These are phyloP conservation scores for Channa maculata DNA, from an alignment of 2,113 vertebrate species.

Conservation along the genomic window DNA sequence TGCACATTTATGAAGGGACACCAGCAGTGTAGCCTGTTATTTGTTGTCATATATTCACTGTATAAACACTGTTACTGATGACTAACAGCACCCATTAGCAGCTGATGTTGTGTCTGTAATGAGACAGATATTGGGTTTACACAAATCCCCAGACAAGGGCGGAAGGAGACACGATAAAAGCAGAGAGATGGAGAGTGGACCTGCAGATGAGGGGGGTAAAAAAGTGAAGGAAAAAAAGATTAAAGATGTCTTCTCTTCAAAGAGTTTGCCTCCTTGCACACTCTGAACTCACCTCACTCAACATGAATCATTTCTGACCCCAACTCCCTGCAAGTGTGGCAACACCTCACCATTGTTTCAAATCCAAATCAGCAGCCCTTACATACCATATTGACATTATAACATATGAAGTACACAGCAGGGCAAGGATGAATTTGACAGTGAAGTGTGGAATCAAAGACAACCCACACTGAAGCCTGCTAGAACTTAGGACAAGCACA, in stretches of 20 bases:
- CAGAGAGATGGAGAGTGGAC: not conserved
- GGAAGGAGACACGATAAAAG: constrained; percentile 13
- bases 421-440: not conserved
- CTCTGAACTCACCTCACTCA: constrained; percentile 11
- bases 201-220: not conserved
- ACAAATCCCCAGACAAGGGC: not conserved
- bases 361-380: not conserved
- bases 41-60: not conserved
- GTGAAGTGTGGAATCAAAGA: constrained; percentile 28
- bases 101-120: constrained; percentile 22
- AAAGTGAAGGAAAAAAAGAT: constrained; percentile 24
- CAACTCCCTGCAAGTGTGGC: not conserved
- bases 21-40: constrained; percentile 5
- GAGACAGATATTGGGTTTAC: constrained; percentile 32
- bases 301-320: constrained; percentile 17
- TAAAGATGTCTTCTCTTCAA: constrained; percentile 50
- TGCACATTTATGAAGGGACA: not conserved
- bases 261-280: constrained; percentile 27
- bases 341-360: constrained; percentile 24
- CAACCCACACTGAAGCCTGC: not conserved
- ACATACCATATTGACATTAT: not conserved
- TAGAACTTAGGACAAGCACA: constrained; percentile 1
- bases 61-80: constrained; percentile 10
- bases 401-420: not conserved
- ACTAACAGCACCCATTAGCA: constrained; percentile 23